phyloP scores from a whole-genome alignment of 2,113 vertebrate genomes.

The Herpetotheres cachinnans region DNA sequence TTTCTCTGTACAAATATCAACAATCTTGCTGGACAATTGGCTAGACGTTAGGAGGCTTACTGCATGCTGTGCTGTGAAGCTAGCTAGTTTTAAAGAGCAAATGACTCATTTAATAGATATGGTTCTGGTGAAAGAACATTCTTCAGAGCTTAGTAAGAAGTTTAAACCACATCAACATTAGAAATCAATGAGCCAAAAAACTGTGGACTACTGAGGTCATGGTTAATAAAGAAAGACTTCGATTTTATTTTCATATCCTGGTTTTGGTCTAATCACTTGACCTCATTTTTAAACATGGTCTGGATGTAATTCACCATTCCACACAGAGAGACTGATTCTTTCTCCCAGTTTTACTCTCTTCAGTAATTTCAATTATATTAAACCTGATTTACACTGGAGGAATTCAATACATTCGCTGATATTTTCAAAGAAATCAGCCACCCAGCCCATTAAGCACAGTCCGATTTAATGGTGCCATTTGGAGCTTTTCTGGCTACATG shows the following conservation, averaged over 20 bases:
- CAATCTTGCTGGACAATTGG: conserved; percentile 38
- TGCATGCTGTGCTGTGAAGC: conserved; percentile 25
- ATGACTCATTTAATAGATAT: conserved; percentile 59
- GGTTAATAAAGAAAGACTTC: conserved; percentile 41
- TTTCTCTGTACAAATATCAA: conserved; percentile 41
- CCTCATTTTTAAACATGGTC: conserved; percentile 20
- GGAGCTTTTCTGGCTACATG: background rate
- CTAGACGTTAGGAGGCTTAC: background rate
- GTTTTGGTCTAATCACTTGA: conserved; percentile 36
- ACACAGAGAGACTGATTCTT: background rate
- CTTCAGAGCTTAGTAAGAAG: conserved; percentile 45
- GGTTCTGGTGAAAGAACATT: conserved; percentile 53
- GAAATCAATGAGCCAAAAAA: conserved; percentile 62
- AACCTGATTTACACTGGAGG: background rate
- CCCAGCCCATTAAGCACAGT: background rate
- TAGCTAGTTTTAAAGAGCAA: conserved; percentile 49
- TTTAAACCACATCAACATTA: conserved; percentile 56
- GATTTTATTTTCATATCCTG: conserved; percentile 53
- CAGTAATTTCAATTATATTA: background rate
- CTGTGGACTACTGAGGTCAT: conserved; percentile 32
- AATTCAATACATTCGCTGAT: background rate
- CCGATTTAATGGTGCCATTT: background rate
- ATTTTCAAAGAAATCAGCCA: background rate
- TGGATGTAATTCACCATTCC: conserved; percentile 27
- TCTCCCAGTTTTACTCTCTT: background rate